A percentile compares a stretch with the other conserved stretches of the same genome.
Evolutionary conservation across 2,888 invertebrate species (phyloP).

Genomic region (Macaria liturata): DNA sequence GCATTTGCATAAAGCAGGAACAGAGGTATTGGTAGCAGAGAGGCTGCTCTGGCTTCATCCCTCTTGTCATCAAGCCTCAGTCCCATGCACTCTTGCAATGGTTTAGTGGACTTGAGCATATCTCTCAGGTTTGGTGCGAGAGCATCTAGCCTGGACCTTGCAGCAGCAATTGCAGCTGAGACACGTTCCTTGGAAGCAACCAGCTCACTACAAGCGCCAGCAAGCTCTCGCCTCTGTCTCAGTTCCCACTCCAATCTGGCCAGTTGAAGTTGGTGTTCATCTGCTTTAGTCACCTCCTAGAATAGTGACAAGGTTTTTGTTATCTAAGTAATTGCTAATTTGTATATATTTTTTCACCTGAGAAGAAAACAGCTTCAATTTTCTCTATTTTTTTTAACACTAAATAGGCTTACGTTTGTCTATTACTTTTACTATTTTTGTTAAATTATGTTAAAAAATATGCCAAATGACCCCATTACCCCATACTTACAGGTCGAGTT

Average conservation of each 20-base stretch:
- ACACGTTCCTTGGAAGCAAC: conserved; percentile 90
- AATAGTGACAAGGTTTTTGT: conserved; percentile 23
- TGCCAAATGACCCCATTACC: too few relatives aligned
- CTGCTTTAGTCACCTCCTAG: conserved; percentile 86
- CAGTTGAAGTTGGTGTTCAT: conserved; percentile 91
- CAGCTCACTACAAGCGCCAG: conserved; percentile 89
- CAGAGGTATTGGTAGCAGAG: conserved; percentile 90
- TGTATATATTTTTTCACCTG: too few relatives aligned
- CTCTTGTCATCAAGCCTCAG: conserved; percentile 90
- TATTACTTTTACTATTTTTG: too few relatives aligned
- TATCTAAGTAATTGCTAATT: too few relatives aligned
- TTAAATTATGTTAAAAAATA: too few relatives aligned
- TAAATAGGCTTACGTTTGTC: too few relatives aligned
- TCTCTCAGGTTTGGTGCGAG: conserved; percentile 89
- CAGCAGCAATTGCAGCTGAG: conserved; percentile 88
- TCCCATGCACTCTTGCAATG: conserved; percentile 94
- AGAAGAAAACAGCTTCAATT: too few relatives aligned
- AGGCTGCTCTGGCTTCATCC: conserved; percentile 89
- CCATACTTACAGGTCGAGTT: conserved; percentile 84
- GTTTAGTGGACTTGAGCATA: conserved; percentile 89
- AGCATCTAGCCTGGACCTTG: conserved; percentile 90
- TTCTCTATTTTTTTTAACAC: too few relatives aligned
- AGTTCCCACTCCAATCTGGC: conserved; percentile 96
- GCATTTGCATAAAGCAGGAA: conserved; percentile 94
- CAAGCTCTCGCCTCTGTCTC: conserved; percentile 92